Evolutionary conservation across 2,113 vertebrate genomes (phyloP).

Genomic region (Cardinalis cardinalis): DNA sequence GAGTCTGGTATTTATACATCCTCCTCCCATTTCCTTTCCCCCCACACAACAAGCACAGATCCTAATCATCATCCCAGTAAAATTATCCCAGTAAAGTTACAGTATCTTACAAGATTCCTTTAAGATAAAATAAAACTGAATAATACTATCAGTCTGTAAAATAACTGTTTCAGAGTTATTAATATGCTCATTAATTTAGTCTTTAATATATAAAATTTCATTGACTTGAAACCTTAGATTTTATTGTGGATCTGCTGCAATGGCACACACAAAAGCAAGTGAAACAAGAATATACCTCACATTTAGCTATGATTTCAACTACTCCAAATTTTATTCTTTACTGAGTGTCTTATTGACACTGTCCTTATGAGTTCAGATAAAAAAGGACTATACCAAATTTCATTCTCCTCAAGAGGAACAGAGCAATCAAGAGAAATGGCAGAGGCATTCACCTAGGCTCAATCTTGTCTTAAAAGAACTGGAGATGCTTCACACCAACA

Average conservation of each 20-base stretch:
- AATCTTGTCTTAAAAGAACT: background rate
- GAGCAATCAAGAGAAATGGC: background rate
- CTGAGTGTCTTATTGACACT: background rate
- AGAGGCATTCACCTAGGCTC: background rate
- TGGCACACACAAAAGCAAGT: background rate
- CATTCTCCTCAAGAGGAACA: background rate
- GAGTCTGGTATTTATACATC: constrained; percentile 29
- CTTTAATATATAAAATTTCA: background rate
- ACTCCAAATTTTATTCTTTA: background rate
- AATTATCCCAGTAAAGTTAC: background rate
- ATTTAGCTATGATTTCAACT: background rate
- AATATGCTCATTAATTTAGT: background rate
- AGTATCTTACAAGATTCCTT: background rate
- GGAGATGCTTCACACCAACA: background rate
- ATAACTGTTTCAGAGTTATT: background rate
- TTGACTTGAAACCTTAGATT: background rate
- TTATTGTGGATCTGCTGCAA: background rate
- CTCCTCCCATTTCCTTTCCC: background rate
- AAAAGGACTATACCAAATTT: background rate
- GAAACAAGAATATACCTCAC: background rate
- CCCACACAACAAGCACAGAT: background rate
- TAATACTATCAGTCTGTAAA: background rate
- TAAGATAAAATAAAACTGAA: background rate
- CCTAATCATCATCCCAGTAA: background rate
- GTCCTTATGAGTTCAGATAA: background rate